Evolutionary conservation across 2,888 invertebrate species (phyloP), one percentile per base, ranked within the genome.

Genomic region (Ormyrus rosae): DNA sequence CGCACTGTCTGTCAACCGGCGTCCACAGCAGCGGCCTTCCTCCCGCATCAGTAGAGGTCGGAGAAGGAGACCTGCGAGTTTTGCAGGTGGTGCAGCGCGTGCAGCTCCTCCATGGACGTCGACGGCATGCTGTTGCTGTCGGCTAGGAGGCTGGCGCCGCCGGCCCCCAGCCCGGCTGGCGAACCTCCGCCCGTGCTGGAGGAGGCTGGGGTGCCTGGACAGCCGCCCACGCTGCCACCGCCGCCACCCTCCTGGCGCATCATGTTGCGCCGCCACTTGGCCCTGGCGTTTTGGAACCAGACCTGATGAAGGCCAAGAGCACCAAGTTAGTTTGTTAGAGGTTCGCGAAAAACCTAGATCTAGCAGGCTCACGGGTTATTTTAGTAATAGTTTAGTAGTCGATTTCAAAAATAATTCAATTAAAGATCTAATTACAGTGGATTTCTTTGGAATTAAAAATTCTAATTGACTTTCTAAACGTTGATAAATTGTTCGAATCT

Each of bases 211-310:
- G 91, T 90, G 11, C 91, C 89, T 34, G 90, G 88, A 84, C 90
- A 89, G 65, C 88, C 86, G 68, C 88, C 85, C 78, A 86, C 84
- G 83, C 84, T 84, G 75, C 88, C 89, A 53, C 94, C 93, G 88
- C 94, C 77, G 78, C 94, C 93, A 88, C 94, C 93, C 88, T 97
- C 97, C 88, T 96, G 97, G 70, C 97, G 92, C 95, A 97, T 96
- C 90, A 97, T 94, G 91, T 97, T 98, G 72, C 99, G 94, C 84
- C 99, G 94, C 96, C 98, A 99, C 92, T 99, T 99, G 56, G 99
- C 99, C 72, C 99, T 93, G 0, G 99, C 99, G 90, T 99, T 99
- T 94, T 99, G 99, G 91, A 99, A 99, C 99, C 99, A 99, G 1
- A 99, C 99, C 98, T 99, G 87, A 10, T 86, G 84, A 56, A 4